phyloP scores from a whole-genome alignment of 53 echinoderm and acorn worm species.

The Patiria pectinifera region DNA sequence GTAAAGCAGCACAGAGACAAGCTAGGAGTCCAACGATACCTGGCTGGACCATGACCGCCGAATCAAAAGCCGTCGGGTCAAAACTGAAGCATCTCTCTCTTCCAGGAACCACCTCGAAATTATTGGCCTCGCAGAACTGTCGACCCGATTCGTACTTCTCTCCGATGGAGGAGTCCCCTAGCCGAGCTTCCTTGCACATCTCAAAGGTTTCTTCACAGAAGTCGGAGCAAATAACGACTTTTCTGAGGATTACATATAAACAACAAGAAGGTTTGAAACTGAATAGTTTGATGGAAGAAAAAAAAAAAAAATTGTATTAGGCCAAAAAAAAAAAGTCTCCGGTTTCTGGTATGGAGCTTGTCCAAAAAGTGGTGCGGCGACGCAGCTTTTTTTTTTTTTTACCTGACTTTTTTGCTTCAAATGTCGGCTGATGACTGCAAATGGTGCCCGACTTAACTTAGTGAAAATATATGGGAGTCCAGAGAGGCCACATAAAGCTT shows the following conservation, averaged over 20 bases:
- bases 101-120: constrained; percentile 84
- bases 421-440: no score
- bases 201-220: constrained; percentile 92
- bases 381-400: no score
- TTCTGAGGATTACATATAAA: constrained; percentile 69
- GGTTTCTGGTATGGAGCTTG: no score
- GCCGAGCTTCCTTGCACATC: constrained; percentile 72
- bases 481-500: no score
- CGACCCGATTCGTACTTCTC: constrained; percentile 66
- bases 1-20: constrained; percentile 10
- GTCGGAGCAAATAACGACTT: constrained; percentile 82
- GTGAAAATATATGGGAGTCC: no score
- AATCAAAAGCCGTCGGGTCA: constrained; percentile 88
- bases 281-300: no score
- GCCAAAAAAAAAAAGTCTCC: no score
- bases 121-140: constrained; percentile 87
- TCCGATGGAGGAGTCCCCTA: constrained; percentile 68
- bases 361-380: no score
- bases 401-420: no score
- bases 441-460: no score
- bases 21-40: neutral
- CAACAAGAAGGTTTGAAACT: no score
- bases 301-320: no score
- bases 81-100: constrained; percentile 89
- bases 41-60: neutral